Conservation (phyloP, 2,113 vertebrate species). For the Rhadina sibilatrix region DNA sequence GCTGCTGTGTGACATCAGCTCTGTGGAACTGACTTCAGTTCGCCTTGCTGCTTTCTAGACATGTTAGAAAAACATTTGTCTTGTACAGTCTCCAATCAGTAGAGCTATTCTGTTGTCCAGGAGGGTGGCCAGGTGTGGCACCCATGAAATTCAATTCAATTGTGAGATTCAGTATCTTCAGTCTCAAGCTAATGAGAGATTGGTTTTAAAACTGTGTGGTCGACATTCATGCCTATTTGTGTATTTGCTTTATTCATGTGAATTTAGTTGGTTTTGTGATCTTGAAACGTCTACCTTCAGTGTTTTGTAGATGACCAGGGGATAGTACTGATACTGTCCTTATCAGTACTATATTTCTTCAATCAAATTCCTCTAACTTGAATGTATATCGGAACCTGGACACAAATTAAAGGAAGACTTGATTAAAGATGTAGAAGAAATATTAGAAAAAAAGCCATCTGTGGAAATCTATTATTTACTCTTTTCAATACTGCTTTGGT, state of each 20-base stretch:
- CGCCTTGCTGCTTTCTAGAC: background rate
- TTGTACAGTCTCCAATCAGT: background rate
- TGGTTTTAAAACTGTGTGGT: background rate
- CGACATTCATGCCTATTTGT: rapidly evolving
- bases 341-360: background rate
- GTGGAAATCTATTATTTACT: background rate
- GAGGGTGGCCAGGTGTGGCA: background rate
- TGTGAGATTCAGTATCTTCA: background rate
- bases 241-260: background rate
- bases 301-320: background rate
- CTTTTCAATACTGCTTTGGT: background rate
- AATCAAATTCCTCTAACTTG: background rate
- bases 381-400: background rate
- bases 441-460: background rate
- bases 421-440: background rate
- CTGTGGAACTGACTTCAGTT: background rate
- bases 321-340: background rate
- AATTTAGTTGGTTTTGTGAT: background rate
- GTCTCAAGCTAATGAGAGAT: background rate
- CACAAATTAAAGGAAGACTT: background rate
- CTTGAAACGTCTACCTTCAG: background rate
- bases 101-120: background rate
- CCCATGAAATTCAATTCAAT: background rate
- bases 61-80: background rate
- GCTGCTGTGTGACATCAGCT: background rate